Percentiles rank a stretch among this genome's conserved stretches.
These are phyloP conservation scores for Sphaeridia pumilis DNA, from an alignment of 2,888 invertebrate genomes.

Conservation along the genomic window DNA sequence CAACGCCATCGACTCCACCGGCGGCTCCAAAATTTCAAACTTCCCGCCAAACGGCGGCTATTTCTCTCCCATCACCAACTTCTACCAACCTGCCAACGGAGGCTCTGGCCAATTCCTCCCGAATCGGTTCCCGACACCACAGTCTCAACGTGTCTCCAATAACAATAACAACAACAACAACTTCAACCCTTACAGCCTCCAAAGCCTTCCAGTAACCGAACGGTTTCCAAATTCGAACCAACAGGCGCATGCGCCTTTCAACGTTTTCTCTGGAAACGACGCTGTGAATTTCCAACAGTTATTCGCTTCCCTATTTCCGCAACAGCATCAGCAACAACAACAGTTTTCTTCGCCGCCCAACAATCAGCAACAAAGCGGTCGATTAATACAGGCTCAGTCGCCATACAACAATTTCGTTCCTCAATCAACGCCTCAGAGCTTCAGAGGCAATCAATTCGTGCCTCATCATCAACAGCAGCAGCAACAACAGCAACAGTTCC, in stretches of 20 bases:
- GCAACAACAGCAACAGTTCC: constrained; percentile 31
- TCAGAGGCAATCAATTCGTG: background rate
- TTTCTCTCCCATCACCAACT: constrained; percentile 34
- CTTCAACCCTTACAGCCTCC: constrained; percentile 8
- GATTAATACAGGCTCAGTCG: too few relatives aligned
- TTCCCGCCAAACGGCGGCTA: constrained; percentile 22
- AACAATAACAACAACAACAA: constrained; percentile 22
- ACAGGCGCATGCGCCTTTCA: background rate
- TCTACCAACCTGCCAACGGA: constrained; percentile 22
- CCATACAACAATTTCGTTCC: background rate
- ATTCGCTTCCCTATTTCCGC: background rate
- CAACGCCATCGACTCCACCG: background rate
- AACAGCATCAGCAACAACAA: constrained; percentile 1
- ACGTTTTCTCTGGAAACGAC: too few relatives aligned
- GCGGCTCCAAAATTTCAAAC: background rate
- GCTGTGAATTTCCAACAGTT: too few relatives aligned
- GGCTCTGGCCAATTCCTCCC: background rate
- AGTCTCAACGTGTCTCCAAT: constrained; percentile 18
- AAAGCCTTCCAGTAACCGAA: background rate
- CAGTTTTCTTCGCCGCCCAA: background rate
- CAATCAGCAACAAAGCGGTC: background rate
- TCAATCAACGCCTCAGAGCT: constrained; percentile 7
- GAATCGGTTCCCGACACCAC: constrained; percentile 31
- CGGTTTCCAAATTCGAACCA: too few relatives aligned
- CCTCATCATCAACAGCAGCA: constrained; percentile 12